phyloP scores from a whole-genome alignment of 2,797 vertebrate species.

The Sparus aurata region DNA sequence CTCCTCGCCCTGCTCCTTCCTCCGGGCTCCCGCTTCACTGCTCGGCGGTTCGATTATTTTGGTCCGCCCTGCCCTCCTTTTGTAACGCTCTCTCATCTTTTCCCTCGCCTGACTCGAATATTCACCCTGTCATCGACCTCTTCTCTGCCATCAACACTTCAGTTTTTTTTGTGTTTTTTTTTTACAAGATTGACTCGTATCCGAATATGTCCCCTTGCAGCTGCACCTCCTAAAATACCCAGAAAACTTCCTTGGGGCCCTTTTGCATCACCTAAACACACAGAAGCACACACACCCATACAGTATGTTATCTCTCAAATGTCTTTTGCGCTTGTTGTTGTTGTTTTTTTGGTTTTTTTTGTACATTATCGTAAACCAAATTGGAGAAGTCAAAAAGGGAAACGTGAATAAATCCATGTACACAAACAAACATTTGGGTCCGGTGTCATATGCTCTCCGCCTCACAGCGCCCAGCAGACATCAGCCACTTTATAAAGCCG shows the following conservation, averaged over 20 bases:
- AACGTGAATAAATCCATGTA: not conserved
- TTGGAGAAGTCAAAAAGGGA: not conserved
- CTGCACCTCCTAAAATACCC: not conserved
- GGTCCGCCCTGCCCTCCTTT: slow-evolving; percentile 16
- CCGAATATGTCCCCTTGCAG: not conserved
- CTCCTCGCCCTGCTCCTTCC: slow-evolving; percentile 33
- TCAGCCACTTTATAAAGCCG: slow-evolving; percentile 14
- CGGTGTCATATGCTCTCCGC: not conserved
- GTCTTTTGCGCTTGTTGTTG: not conserved
- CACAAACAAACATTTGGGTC: not conserved
- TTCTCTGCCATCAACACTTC: slow-evolving; percentile 13
- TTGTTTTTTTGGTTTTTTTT: not conserved
- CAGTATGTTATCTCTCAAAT: not conserved
- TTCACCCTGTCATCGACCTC: slow-evolving; percentile 19
- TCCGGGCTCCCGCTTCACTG: slow-evolving; percentile 32
- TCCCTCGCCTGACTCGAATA: slow-evolving; percentile 24
- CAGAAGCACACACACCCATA: not conserved
- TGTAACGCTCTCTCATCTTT: slow-evolving; percentile 40
- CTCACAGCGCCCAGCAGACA: not conserved
- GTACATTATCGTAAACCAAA: not conserved
- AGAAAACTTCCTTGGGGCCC: not conserved
- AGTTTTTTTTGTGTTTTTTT: not conserved
- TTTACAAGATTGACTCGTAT: not conserved
- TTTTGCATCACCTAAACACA: not conserved
- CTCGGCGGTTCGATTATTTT: slow-evolving; percentile 23